Percentiles rank a stretch among this genome's conserved stretches.
These are phyloP conservation scores for honey bee (Apis mellifera) DNA, from an alignment of 1,140 invertebrate genomes.

Conservation along the genomic window DNA sequence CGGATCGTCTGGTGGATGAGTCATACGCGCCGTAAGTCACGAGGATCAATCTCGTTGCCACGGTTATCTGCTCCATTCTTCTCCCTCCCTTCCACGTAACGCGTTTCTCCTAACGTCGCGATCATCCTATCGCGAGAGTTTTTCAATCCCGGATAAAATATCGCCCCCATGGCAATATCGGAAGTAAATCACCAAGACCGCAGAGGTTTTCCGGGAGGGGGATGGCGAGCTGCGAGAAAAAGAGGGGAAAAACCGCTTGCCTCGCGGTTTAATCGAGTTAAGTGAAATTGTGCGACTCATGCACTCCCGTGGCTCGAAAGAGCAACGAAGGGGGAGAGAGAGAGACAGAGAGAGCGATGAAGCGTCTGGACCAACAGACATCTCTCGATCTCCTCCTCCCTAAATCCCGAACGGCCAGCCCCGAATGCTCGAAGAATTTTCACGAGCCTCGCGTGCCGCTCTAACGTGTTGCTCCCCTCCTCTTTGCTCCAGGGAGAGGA, in stretches of 20 bases:
- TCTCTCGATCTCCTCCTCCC: not conserved
- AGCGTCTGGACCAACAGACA: not conserved
- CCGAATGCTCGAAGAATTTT: conserved; percentile 8
- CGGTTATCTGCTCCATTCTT: conserved; percentile 8
- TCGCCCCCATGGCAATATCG: conserved; percentile 63
- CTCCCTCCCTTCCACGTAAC: not conserved
- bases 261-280: conserved; percentile 67
- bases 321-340: not conserved
- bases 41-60: conserved; percentile 57
- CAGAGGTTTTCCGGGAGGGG: conserved; percentile 35
- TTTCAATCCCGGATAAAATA: conserved; percentile 63
- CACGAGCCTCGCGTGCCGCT: too few species aligned
- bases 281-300: conserved; percentile 65
- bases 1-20: conserved; percentile 24
- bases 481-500: too few species aligned
- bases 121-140: conserved; percentile 56
- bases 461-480: too few species aligned
- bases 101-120: conserved; percentile 30
- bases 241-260: conserved; percentile 63
- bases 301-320: conserved; percentile 8
- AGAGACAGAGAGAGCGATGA: conserved; percentile 1
- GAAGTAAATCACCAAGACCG: conserved; percentile 65
- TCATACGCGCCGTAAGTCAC: conserved; percentile 57
- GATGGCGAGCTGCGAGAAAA: conserved; percentile 22
- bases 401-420: conserved; percentile 1